Conservation (phyloP, 2,888 invertebrate genomes). For the Idaea aversata region DNA sequence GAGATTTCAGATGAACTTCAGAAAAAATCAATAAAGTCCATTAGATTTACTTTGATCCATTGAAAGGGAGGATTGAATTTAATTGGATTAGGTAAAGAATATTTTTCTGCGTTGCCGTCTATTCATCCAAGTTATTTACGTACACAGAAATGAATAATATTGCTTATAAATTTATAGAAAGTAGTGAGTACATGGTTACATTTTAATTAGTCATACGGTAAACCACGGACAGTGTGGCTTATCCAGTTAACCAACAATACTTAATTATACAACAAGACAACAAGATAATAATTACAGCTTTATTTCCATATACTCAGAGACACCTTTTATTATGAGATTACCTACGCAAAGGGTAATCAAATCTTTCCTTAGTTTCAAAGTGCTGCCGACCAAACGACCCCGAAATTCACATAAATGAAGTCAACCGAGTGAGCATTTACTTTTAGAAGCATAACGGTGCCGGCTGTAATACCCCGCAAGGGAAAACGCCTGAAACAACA, state of each 20-base stretch:
- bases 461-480: constrained; percentile 40
- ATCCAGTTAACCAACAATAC: neutral
- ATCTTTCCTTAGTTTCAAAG: constrained; percentile 28
- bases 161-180: neutral
- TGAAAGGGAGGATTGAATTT: constrained; percentile 41
- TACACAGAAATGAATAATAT: neutral
- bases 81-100: constrained; percentile 38
- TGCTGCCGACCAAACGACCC: constrained; percentile 29
- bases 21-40: constrained; percentile 33
- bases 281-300: neutral
- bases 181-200: neutral
- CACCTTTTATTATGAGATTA: constrained; percentile 1
- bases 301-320: neutral
- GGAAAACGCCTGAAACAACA: constrained; percentile 42
- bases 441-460: constrained; percentile 36
- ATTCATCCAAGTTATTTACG: neutral
- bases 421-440: constrained; percentile 31
- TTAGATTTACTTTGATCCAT: constrained; percentile 30
- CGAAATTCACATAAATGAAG: constrained; percentile 35
- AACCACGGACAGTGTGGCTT: neutral
- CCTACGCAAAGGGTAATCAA: constrained; percentile 19
- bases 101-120: constrained; percentile 32
- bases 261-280: no score
- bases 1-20: constrained; percentile 22
- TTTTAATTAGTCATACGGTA: neutral